Conservation (phyloP, 2,113 vertebrate genomes). For the Tachysurus fulvidraco region DNA sequence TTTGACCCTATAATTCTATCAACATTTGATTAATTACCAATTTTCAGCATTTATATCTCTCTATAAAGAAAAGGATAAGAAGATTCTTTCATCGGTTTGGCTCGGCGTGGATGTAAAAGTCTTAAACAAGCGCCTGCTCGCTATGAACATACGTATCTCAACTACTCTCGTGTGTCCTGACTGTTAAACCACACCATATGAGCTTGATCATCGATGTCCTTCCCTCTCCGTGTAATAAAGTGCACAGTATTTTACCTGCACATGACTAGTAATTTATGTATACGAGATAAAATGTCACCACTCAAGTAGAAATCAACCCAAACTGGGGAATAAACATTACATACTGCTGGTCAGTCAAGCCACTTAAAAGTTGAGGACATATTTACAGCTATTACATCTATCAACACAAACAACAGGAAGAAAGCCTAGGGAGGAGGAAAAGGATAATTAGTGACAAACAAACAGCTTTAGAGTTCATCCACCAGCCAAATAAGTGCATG, state of each 20-base stretch:
- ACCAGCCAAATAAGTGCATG: neutral
- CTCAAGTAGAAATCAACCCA: constrained; percentile 2
- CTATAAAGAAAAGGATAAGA: neutral
- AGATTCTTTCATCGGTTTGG: neutral
- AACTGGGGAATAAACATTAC: constrained; percentile 15
- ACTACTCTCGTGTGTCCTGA: constrained; percentile 1
- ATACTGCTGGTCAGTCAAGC: constrained; percentile 23
- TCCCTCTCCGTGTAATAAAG: neutral
- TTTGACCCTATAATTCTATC: neutral
- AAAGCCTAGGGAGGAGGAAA: neutral
- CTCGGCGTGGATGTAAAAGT: no score
- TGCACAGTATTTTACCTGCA: constrained; percentile 17
- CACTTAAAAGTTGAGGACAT: constrained; percentile 26
- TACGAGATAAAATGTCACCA: constrained; percentile 18
- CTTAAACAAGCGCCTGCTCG: neutral
- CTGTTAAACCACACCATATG: constrained; percentile 32
- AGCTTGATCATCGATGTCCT: neutral
- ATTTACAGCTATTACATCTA: constrained; percentile 7
- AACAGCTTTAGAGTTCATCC: neutral
- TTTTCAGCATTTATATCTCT: no score
- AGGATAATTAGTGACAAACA: neutral
- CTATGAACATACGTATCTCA: constrained; percentile 31
- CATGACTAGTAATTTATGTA: constrained; percentile 37
- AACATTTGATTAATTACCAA: neutral
- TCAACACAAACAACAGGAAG: neutral